Evolutionary conservation across 37 sponge, comb jelly and placozoan species (phyloP), one percentile per base, ranked within the genome.

Genomic region (Crambe crambe): DNA sequence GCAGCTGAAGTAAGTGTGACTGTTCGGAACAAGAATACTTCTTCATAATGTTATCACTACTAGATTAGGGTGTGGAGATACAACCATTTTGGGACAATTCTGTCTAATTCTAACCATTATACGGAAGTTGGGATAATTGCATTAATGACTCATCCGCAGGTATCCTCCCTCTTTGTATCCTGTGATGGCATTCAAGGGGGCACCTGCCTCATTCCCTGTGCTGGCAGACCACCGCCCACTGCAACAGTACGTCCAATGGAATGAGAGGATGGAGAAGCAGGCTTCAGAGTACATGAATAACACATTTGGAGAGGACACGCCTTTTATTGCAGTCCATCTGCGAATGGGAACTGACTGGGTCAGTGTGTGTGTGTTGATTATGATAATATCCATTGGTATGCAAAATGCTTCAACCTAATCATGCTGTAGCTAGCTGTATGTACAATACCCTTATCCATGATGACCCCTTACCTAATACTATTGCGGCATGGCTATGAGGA

Each of bases 311-410:
- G 83, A 73, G 23, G 70, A 58, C 5, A 18, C 64, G 17, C 82
- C 82, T 0, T 95, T 63, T 40, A 76, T 95, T 36, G 92, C 82
- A 1, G 56, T 95, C 0, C 95, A 95, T 62, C 64, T 95, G 35
- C 68, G 95, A 58, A 95, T 90, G 25, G 95, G 93, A 0, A 58
- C 40, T 18, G 95, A 95, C 69, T 95, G 95, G 95, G 95, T 95
- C 23, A 61, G 88, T 41, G 38, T 68, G 58, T 65, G 40, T 35
- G 40, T 31, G 37, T 40, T 26, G 75, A 35, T n/a, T n/a, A n/a
- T n/a, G n/a, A n/a, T n/a, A n/a, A n/a, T n/a, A n/a, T n/a, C n/a
- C n/a, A n/a, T n/a, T n/a, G n/a, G n/a, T n/a, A n/a, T n/a, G n/a
- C n/a, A n/a, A n/a, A n/a, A n/a, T n/a, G n/a, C n/a, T n/a, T n/a